These are phyloP conservation scores for Calcarius lapponicus DNA, from an alignment of 2,797 vertebrate genomes.

Conservation along the genomic window DNA sequence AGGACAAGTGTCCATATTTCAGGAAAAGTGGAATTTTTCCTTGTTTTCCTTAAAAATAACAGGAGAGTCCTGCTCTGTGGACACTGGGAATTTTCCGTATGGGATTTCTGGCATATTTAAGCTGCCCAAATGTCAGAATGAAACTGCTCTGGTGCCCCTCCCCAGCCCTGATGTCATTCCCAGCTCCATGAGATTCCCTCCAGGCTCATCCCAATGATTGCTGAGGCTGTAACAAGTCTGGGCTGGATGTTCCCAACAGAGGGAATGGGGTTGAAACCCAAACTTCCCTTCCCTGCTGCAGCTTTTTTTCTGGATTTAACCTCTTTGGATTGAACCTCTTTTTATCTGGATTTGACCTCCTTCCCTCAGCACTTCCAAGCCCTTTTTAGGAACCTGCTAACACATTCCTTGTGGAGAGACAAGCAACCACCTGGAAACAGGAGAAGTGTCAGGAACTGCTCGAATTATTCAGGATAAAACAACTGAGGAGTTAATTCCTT, in stretches of 20 bases:
- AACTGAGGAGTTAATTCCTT: neutral
- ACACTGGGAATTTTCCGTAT: neutral
- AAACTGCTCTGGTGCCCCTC: neutral
- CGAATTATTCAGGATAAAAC: neutral
- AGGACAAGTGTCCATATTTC: accelerated
- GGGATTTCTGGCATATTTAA: neutral
- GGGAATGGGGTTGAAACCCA: neutral
- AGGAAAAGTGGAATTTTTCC: neutral
- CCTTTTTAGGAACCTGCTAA: neutral
- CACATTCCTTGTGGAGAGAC: neutral
- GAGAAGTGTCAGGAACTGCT: neutral
- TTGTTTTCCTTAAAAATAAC: neutral
- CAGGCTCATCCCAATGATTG: neutral
- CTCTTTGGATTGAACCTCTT: too few relatives aligned
- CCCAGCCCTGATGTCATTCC: neutral
- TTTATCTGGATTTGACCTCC: neutral
- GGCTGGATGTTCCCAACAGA: neutral
- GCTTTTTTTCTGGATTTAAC: neutral
- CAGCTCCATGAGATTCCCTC: neutral
- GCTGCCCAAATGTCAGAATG: neutral
- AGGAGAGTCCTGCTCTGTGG: neutral
- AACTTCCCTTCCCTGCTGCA: neutral
- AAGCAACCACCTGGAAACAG: neutral
- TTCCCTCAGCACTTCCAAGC: neutral
- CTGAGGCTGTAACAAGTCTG: neutral